Percentiles rank a stretch among this genome's conserved stretches.
phyloP scores from a whole-genome alignment of 2,797 vertebrate species.

The Anableps anableps region DNA sequence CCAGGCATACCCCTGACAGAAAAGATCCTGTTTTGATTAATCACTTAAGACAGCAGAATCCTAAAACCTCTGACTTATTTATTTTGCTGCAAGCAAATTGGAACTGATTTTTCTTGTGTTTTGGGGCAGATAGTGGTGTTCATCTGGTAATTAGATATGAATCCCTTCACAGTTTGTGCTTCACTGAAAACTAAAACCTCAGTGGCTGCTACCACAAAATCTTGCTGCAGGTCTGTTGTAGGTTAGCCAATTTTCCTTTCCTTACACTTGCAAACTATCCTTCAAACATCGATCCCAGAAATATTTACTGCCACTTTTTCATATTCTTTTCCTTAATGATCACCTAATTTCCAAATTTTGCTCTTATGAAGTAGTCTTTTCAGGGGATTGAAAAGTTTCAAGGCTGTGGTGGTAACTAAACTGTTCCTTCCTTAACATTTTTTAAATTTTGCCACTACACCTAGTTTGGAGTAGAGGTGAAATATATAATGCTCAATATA shows the following conservation, averaged over 20 bases:
- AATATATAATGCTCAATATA: background rate
- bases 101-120: background rate
- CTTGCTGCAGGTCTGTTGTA: background rate
- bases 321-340: background rate
- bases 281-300: background rate
- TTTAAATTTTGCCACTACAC: background rate
- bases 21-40: background rate
- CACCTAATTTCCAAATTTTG: background rate
- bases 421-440: background rate
- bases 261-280: background rate
- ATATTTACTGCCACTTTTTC: background rate
- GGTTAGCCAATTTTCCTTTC: background rate
- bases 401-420: background rate
- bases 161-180: background rate
- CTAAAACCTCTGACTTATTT: background rate
- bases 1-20: background rate
- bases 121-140: background rate
- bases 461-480: background rate
- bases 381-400: background rate
- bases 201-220: background rate
- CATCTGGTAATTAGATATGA: background rate
- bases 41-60: background rate
- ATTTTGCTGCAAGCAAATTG: conserved; percentile 1
- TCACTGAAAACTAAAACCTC: background rate
- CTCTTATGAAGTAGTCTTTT: background rate